Evolutionary conservation across 2,113 vertebrate species (phyloP).

Genomic region (Gorsachius goisagi): DNA sequence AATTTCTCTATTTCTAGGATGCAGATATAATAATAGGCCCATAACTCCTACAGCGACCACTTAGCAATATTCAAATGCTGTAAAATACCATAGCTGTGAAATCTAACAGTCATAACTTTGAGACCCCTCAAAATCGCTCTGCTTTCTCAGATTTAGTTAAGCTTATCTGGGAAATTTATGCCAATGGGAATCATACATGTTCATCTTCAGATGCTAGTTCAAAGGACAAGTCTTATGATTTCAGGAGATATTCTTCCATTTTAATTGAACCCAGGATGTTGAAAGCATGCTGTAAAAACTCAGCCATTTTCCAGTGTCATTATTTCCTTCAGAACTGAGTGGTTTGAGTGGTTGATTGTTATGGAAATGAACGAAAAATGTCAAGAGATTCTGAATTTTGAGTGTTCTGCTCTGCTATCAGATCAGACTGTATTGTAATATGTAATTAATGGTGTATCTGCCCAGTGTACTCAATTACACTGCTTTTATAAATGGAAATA

Average conservation of each 20-base stretch:
- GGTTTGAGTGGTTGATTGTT: conserved; percentile 35
- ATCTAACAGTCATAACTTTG: not conserved
- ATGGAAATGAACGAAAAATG: conserved; percentile 41
- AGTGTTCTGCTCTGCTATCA: conserved; percentile 15
- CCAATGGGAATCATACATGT: not conserved
- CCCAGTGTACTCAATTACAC: conserved; percentile 26
- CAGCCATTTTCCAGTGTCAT: not conserved
- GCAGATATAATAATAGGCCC: not conserved
- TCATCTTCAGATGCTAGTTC: not conserved
- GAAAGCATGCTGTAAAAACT: not conserved
- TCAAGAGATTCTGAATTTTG: not conserved
- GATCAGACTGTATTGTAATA: conserved; percentile 15
- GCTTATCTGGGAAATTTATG: not conserved
- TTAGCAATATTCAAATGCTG: not conserved
- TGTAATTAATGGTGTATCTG: conserved; percentile 37
- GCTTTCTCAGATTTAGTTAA: not conserved
- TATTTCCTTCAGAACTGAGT: not conserved
- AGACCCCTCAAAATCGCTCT: not conserved
- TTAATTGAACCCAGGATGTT: conserved; percentile 22
- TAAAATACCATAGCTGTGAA: not conserved
- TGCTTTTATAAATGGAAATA: conserved; percentile 23
- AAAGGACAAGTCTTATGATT: not conserved
- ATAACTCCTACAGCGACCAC: not conserved
- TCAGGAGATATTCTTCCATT: not conserved
- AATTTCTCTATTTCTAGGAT: not conserved